Conservation (phyloP, 2,888 invertebrate species). For the Chrysolina americana region DNA sequence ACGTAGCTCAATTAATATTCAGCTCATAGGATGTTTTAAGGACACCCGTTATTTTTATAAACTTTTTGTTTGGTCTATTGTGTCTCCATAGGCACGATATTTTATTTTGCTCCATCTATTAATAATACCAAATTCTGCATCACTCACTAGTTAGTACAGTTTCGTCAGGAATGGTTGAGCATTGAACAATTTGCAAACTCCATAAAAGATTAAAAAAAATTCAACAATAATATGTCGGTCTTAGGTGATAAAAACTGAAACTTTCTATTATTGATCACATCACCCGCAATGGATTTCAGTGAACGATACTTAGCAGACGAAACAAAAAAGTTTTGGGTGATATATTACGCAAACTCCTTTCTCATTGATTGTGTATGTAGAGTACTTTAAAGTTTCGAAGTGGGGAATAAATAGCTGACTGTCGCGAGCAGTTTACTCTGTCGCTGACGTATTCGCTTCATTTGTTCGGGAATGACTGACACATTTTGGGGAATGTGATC, state of each 20-base stretch:
- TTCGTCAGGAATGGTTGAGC: too few relatives aligned
- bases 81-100: too few relatives aligned
- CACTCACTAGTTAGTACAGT: too few relatives aligned
- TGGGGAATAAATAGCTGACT: slow-evolving; percentile 58
- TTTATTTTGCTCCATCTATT: too few relatives aligned
- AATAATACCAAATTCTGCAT: too few relatives aligned
- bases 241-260: not conserved
- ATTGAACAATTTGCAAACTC: not conserved
- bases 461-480: slow-evolving; percentile 55
- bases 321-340: slow-evolving; percentile 42
- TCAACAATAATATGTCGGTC: not conserved
- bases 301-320: slow-evolving; percentile 16
- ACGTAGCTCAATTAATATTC: too few relatives aligned
- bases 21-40: too few relatives aligned
- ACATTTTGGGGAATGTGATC: slow-evolving; percentile 45
- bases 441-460: slow-evolving; percentile 54
- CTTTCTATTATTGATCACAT: not conserved
- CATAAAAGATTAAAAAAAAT: not conserved
- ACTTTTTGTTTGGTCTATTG: too few relatives aligned
- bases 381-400: slow-evolving; percentile 54
- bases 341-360: slow-evolving; percentile 47
- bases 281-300: not conserved
- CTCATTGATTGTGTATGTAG: slow-evolving; percentile 50
- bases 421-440: slow-evolving; percentile 52
- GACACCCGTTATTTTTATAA: too few relatives aligned